Conservation (phyloP, 2,888 invertebrate genomes). For the Athalia cordata region DNA sequence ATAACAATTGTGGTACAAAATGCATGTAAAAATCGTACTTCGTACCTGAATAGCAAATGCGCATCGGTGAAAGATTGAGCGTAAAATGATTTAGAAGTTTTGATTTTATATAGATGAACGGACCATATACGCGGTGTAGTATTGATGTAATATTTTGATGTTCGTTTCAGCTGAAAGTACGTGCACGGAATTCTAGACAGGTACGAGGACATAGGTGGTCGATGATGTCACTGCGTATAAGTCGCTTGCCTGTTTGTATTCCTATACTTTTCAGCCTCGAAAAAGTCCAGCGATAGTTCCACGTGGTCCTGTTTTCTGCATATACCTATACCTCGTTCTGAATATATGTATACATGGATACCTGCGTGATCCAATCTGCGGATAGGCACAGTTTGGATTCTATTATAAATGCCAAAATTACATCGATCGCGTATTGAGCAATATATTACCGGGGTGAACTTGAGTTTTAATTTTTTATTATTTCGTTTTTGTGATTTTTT, state of each 20-base stretch:
- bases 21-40: no score
- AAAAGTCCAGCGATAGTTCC: background rate
- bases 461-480: no score
- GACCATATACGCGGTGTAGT: no score
- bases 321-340: background rate
- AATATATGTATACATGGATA: background rate
- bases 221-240: conserved; percentile 41
- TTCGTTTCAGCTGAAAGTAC: conserved; percentile 63
- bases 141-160: conserved; percentile 54
- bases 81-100: no score
- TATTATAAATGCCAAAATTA: no score
- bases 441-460: no score
- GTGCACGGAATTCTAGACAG: conserved; percentile 60
- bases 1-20: no score
- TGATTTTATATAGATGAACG: no score
- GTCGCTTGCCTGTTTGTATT: conserved; percentile 2
- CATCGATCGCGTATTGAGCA: no score
- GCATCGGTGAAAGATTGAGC: no score
- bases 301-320: conserved; percentile 4
- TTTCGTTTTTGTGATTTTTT: no score
- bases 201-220: conserved; percentile 44
- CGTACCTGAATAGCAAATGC: no score
- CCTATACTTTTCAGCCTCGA: background rate
- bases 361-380: background rate
- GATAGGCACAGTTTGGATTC: background rate